These are phyloP conservation scores for Rhopilema esculentum DNA, from an alignment of 30 jellyfish, hydroid and myxozoan genomes.

Conservation along the genomic window DNA sequence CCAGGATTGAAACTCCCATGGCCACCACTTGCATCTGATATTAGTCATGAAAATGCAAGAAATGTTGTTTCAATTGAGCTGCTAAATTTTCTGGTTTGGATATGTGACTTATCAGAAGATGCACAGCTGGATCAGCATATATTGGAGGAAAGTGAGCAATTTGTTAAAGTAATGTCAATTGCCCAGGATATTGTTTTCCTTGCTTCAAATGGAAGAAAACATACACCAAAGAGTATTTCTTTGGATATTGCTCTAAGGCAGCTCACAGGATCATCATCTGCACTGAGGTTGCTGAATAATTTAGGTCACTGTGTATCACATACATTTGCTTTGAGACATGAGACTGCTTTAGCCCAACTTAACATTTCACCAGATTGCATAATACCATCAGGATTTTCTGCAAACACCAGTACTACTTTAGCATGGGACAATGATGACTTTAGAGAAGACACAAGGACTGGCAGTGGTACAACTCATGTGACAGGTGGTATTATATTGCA, in stretches of 20 bases:
- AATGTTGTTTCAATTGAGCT: no score
- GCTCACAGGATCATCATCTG: conserved; percentile 30
- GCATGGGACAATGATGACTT: conserved; percentile 62
- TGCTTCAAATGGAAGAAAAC: conserved; percentile 28
- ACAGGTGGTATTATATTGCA: conserved; percentile 55
- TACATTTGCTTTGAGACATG: conserved; percentile 23
- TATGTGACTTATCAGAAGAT: no score
- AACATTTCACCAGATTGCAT: neutral
- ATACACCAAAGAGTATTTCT: conserved; percentile 45
- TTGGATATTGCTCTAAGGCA: conserved; percentile 60
- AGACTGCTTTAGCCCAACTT: conserved; percentile 22
- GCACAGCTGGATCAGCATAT: no score
- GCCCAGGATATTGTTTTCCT: conserved; percentile 56
- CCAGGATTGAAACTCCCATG: no score
- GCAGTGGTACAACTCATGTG: conserved; percentile 65
- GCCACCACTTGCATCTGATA: no score
- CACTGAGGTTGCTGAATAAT: conserved; percentile 12
- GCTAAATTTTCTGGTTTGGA: no score
- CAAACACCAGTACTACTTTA: conserved; percentile 6
- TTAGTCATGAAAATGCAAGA: no score
- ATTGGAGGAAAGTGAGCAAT: no score
- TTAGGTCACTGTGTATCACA: conserved; percentile 55
- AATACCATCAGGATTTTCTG: neutral
- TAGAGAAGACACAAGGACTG: conserved; percentile 56
- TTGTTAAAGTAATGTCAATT: conserved; percentile 21